phyloP scores from a whole-genome alignment of 1,140 invertebrate species.

The Galleria mellonella region DNA sequence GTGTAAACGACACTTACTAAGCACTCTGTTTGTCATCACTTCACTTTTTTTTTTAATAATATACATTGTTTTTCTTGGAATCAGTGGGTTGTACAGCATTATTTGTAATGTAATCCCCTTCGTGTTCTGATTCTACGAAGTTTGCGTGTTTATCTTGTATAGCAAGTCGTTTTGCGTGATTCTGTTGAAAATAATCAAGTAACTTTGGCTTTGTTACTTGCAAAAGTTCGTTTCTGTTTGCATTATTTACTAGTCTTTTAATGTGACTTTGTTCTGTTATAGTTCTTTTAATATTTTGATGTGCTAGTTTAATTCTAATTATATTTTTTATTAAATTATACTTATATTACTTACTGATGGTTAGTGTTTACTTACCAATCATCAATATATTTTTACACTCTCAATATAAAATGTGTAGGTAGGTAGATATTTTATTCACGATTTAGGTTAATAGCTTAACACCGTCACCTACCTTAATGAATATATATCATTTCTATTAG shows the following conservation, averaged over 20 bases:
- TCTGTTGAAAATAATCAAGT: conserved; percentile 56
- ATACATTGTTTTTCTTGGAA: conserved; percentile 34
- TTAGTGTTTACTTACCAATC: no score
- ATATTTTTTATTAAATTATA: neutral
- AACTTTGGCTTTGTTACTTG: conserved; percentile 37
- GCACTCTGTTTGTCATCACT: conserved; percentile 27
- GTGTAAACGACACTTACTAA: conserved; percentile 22
- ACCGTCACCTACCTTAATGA: no score
- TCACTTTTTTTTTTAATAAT: conserved; percentile 23
- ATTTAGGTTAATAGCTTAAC: conserved; percentile 3
- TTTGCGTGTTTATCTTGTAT: conserved; percentile 63
- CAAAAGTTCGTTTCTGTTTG: conserved; percentile 27
- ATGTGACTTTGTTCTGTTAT: no score
- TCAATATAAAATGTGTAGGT: neutral
- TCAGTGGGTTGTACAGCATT: conserved; percentile 26
- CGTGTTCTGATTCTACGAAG: conserved; percentile 56
- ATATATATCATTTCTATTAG: conserved; percentile 1
- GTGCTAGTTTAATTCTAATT: neutral
- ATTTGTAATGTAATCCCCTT: conserved; percentile 53
- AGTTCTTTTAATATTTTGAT: no score
- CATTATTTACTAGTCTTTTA: neutral
- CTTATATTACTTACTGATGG: no score
- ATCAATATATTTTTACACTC: neutral
- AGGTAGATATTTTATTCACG: neutral
- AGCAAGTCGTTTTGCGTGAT: conserved; percentile 57